Percentiles rank a stretch among this genome's conserved stretches.
These are phyloP conservation scores for Hydriomena furcata DNA, from an alignment of 2,888 invertebrate genomes.

Conservation along the genomic window DNA sequence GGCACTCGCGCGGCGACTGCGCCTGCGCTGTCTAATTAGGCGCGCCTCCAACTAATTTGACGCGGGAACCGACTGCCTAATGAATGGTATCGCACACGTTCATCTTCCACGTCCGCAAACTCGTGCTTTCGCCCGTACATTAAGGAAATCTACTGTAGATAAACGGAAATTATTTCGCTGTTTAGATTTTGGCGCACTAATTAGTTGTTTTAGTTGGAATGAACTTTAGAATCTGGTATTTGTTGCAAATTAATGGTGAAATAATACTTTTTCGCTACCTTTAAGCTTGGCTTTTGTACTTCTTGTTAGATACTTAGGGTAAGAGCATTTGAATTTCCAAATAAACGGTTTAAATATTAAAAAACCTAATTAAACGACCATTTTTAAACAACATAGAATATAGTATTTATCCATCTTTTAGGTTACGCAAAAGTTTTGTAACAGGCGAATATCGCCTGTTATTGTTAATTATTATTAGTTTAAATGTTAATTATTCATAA, in stretches of 20 bases:
- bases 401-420: no score
- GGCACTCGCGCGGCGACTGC: conserved; percentile 31
- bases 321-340: no score
- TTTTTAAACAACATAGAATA: no score
- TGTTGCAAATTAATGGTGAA: conserved; percentile 4
- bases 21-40: conserved; percentile 72
- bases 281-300: no score
- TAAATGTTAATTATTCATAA: no score
- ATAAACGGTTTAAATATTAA: no score
- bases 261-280: no score
- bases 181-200: conserved; percentile 36
- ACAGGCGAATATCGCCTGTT: no score
- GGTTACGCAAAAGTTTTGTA: no score
- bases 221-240: conserved; percentile 12
- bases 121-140: conserved; percentile 59
- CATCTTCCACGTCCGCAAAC: conserved; percentile 68
- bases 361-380: no score
- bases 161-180: conserved; percentile 56
- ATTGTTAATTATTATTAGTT: no score
- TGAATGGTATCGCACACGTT: conserved; percentile 83
- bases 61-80: conserved; percentile 73
- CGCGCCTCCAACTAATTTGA: conserved; percentile 77
- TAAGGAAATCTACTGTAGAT: conserved; percentile 64
- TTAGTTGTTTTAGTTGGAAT: conserved; percentile 26
- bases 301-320: no score